Conservation (phyloP, 1,140 invertebrate species). For the Paramacrobiotus metropolitanus region DNA sequence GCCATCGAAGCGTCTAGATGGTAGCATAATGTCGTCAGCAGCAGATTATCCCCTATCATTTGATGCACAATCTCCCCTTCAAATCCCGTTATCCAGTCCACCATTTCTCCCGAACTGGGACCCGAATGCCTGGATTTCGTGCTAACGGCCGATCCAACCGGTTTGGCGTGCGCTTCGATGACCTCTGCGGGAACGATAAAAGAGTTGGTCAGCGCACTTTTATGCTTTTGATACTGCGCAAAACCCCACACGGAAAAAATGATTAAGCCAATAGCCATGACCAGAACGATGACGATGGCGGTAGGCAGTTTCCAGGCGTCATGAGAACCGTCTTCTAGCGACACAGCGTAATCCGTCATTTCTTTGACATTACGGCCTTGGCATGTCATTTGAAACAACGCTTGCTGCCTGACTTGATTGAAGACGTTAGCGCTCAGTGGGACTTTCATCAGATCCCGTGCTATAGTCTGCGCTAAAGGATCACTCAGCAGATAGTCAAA, state of each 20-base stretch:
- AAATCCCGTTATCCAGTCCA: neutral
- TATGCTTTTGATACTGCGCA: neutral
- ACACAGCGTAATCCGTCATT: conserved; percentile 11
- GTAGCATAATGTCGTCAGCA: neutral
- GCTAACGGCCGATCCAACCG: neutral
- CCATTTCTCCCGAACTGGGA: neutral
- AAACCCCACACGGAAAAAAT: neutral
- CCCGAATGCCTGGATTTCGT: neutral
- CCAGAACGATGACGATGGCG: conserved; percentile 3
- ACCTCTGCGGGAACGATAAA: neutral
- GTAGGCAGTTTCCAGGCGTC: conserved; percentile 13
- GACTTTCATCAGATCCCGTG: conserved; percentile 11
- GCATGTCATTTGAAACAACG: conserved; percentile 15
- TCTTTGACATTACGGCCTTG: conserved; percentile 10
- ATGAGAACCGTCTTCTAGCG: conserved; percentile 9
- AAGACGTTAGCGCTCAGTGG: conserved; percentile 12
- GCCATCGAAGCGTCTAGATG: neutral
- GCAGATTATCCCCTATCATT: neutral
- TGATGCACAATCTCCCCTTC: neutral
- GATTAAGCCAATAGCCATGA: neutral
- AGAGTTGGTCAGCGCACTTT: neutral
- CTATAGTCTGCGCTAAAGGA: conserved; percentile 8
- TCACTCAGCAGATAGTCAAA: conserved; percentile 15
- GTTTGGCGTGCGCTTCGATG: neutral
- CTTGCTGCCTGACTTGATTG: conserved; percentile 6